Evolutionary conservation across 2,888 invertebrate species (phyloP).

Genomic region (Glomeris marginata): DNA sequence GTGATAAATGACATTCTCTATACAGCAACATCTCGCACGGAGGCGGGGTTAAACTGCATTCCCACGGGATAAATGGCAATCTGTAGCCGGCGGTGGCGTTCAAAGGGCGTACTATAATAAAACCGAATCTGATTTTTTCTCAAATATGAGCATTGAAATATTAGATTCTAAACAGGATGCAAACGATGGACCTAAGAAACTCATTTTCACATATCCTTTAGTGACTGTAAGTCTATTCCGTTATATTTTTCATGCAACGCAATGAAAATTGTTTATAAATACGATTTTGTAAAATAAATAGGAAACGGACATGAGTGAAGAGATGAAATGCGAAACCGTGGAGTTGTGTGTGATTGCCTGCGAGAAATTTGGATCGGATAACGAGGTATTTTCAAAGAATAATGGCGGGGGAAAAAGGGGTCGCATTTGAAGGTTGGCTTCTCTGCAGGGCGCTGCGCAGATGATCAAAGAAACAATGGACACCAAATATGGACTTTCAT

Average conservation of each 20-base stretch:
- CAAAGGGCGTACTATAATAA: too few relatives aligned
- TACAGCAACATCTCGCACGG: too few relatives aligned
- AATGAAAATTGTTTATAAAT: not conserved
- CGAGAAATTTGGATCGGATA: conserved; percentile 74
- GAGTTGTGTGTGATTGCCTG: conserved; percentile 85
- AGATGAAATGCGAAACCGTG: conserved; percentile 77
- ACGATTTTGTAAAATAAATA: conserved; percentile 27
- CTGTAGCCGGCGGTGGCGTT: too few relatives aligned
- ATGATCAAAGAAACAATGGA: conserved; percentile 92
- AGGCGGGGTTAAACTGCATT: too few relatives aligned
- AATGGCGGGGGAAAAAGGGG: not conserved
- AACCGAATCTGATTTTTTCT: not conserved
- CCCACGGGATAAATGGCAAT: too few relatives aligned
- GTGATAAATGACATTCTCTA: too few relatives aligned
- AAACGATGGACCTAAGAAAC: conserved; percentile 32
- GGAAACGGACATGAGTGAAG: conserved; percentile 87
- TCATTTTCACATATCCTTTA: conserved; percentile 64
- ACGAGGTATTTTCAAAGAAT: conserved; percentile 42
- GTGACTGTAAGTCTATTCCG: conserved; percentile 46
- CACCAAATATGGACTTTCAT: conserved; percentile 85
- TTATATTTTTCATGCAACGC: conserved; percentile 12
- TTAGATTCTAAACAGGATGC: conserved; percentile 12
- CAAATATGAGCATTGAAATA: not conserved
- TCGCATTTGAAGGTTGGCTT: not conserved
- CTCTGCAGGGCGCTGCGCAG: conserved; percentile 63